phyloP scores from a whole-genome alignment of 2,888 invertebrate species.

The Nowickia ferox region DNA sequence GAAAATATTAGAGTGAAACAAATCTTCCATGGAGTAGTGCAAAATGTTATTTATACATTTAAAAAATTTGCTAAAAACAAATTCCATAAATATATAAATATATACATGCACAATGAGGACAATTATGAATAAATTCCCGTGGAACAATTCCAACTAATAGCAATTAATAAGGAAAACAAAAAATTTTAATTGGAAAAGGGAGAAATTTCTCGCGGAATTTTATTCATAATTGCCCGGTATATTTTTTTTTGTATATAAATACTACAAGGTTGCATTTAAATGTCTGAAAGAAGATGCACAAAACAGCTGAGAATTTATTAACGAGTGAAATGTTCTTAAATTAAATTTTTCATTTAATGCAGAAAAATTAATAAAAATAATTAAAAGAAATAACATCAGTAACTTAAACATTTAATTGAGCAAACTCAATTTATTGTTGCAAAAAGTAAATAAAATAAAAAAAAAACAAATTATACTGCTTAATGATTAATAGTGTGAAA shows the following conservation, averaged over 20 bases:
- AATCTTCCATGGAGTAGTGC: too few relatives aligned
- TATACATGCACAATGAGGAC: too few relatives aligned
- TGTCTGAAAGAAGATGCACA: constrained; percentile 2
- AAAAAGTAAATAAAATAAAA: not conserved
- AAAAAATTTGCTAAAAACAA: too few relatives aligned
- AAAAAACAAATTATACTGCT: constrained; percentile 10
- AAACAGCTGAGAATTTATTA: not conserved
- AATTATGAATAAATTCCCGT: too few relatives aligned
- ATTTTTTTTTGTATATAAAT: not conserved
- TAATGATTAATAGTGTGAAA: constrained; percentile 37
- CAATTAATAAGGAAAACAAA: too few relatives aligned
- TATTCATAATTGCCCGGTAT: too few relatives aligned
- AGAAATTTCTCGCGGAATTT: too few relatives aligned
- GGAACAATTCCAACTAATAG: too few relatives aligned
- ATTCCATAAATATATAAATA: not conserved
- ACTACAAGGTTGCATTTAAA: constrained; percentile 34
- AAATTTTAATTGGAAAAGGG: too few relatives aligned
- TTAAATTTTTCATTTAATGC: not conserved
- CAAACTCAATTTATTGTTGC: not conserved
- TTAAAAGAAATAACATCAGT: not conserved
- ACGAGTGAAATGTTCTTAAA: not conserved
- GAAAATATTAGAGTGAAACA: too few relatives aligned
- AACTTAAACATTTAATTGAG: not conserved
- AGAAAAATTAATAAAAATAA: not conserved
- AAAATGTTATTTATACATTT: too few relatives aligned